phyloP scores from a whole-genome alignment of 2,797 vertebrate species.

The Enteromius anoplus region DNA sequence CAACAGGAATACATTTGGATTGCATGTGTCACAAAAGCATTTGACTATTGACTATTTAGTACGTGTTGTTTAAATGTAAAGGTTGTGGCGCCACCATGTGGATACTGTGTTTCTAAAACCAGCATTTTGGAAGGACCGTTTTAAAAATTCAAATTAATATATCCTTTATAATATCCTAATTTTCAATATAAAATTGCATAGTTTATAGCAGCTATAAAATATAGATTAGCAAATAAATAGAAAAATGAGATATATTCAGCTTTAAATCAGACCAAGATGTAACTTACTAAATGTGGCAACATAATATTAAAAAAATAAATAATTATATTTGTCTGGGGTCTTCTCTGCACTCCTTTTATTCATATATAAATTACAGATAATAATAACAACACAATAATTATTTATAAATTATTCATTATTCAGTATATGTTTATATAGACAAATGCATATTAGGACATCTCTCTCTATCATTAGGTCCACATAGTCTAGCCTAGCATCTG shows the following conservation, averaged over 20 bases:
- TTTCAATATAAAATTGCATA: background rate
- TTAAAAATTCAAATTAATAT: background rate
- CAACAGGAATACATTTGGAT: background rate
- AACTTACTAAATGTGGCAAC: background rate
- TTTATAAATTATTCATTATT: no score
- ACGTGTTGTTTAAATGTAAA: background rate
- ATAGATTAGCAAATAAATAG: background rate
- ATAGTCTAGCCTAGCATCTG: background rate
- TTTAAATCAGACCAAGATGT: background rate
- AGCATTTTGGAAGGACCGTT: background rate
- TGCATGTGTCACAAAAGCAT: background rate
- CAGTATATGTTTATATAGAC: no score
- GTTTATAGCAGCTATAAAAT: background rate
- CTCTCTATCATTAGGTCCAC: no score
- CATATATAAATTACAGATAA: no score
- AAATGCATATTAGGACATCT: background rate
- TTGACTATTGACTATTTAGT: no score
- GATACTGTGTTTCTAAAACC: background rate
- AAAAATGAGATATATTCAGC: background rate
- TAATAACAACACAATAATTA: background rate
- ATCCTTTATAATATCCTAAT: background rate
- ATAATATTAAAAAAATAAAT: background rate
- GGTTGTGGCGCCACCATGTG: constrained; percentile 32
- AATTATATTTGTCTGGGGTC: background rate
- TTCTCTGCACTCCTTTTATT: background rate